Evolutionary conservation across 2,888 invertebrate species (phyloP).

Genomic region (Drosophila paranaensis): DNA sequence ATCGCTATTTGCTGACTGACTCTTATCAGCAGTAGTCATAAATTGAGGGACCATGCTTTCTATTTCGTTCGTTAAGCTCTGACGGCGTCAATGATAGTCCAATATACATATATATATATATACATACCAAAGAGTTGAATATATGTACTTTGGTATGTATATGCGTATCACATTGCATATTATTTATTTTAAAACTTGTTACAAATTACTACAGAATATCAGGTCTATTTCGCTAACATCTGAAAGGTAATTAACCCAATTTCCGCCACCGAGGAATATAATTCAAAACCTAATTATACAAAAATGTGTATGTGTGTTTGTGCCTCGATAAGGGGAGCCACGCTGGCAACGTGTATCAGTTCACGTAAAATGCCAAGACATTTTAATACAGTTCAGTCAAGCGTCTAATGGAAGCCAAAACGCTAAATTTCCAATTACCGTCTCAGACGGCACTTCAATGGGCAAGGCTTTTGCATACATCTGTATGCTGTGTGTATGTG

Average conservation of each 20-base stretch:
- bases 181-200: background rate
- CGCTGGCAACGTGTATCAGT: slow-evolving; percentile 25
- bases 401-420: slow-evolving; percentile 59
- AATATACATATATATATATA: background rate
- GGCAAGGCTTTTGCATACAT: slow-evolving; percentile 18
- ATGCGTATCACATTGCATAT: background rate
- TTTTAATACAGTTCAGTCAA: slow-evolving; percentile 53
- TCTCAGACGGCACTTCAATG: slow-evolving; percentile 35
- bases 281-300: slow-evolving; percentile 28
- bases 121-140: slow-evolving; percentile 14
- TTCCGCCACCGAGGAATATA: slow-evolving; percentile 13
- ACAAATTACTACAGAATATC: background rate
- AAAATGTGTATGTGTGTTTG: slow-evolving; percentile 7
- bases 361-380: slow-evolving; percentile 38
- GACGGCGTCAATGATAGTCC: slow-evolving; percentile 10
- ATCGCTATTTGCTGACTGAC: slow-evolving; percentile 10
- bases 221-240: slow-evolving; percentile 12
- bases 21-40: slow-evolving; percentile 43
- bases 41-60: slow-evolving; percentile 37
- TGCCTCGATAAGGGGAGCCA: slow-evolving; percentile 42
- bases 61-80: slow-evolving; percentile 48
- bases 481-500: background rate
- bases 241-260: slow-evolving; percentile 44
- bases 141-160: background rate
- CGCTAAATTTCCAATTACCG: slow-evolving; percentile 66